Percentiles rank a stretch among this genome's conserved stretches.
These are phyloP conservation scores for Synergus laeviventris DNA, from an alignment of 2,888 invertebrate genomes.

Conservation along the genomic window DNA sequence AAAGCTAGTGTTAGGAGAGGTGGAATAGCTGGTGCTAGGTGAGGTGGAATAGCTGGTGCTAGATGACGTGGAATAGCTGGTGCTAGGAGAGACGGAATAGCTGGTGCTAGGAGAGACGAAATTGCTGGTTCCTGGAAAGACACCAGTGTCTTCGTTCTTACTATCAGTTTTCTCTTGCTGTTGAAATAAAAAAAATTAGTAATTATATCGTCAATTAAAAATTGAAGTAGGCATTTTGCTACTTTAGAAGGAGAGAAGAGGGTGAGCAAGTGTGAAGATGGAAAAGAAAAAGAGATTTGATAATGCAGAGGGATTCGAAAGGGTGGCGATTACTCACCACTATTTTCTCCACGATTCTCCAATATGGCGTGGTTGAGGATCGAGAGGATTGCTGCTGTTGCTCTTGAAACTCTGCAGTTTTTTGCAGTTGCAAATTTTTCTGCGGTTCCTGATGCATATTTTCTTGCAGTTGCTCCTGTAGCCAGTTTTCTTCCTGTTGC, in stretches of 20 bases:
- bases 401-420: conserved; percentile 44
- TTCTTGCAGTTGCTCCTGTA: conserved; percentile 53
- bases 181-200: too few relatives aligned
- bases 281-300: conserved; percentile 28
- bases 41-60: too few relatives aligned
- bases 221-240: conserved; percentile 58
- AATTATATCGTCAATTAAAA: neutral
- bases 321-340: conserved; percentile 58
- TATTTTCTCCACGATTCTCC: conserved; percentile 58
- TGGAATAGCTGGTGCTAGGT: too few relatives aligned
- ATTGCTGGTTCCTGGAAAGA: too few relatives aligned
- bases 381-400: conserved; percentile 48
- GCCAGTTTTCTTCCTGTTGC: too few relatives aligned
- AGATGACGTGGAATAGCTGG: too few relatives aligned
- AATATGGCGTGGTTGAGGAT: conserved; percentile 68
- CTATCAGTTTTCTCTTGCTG: too few relatives aligned
- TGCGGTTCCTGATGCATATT: neutral
- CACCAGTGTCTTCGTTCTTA: too few relatives aligned
- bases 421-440: conserved; percentile 39
- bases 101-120: too few relatives aligned
- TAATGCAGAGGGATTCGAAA: conserved; percentile 25
- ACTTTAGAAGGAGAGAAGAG: conserved; percentile 43
- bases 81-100: too few relatives aligned
- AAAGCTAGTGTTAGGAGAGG: too few relatives aligned
- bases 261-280: conserved; percentile 2